phyloP scores from a whole-genome alignment of 30 jellyfish, hydroid and myxozoan species.

The Nemopilema nomurai region DNA sequence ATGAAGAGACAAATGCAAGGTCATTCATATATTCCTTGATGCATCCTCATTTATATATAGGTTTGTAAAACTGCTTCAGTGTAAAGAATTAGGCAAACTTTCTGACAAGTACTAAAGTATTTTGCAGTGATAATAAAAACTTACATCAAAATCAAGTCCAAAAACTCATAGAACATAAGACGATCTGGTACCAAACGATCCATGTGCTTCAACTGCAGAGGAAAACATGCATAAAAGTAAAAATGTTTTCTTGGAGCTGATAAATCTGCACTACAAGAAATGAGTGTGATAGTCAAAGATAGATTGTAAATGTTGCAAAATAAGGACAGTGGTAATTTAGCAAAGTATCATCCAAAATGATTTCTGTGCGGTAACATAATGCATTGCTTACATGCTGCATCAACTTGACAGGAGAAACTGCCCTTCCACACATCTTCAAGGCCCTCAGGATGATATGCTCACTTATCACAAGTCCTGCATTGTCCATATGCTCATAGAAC shows the following conservation, averaged over 20 bases:
- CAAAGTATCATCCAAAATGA: no score
- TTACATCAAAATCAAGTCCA: slow-evolving; percentile 55
- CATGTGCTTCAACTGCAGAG: slow-evolving; percentile 64
- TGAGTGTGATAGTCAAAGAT: no score
- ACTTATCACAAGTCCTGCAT: slow-evolving; percentile 81
- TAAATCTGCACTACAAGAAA: no score
- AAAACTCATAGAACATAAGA: slow-evolving; percentile 88
- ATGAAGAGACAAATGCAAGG: background rate
- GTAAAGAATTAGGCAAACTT: no score
- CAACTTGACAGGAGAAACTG: slow-evolving; percentile 68
- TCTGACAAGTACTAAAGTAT: no score
- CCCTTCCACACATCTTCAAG: slow-evolving; percentile 83
- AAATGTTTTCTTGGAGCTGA: no score
- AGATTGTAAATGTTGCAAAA: no score
- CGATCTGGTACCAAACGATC: slow-evolving; percentile 84
- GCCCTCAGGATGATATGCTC: slow-evolving; percentile 56
- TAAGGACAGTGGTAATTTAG: no score
- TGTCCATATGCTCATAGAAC: slow-evolving; percentile 77
- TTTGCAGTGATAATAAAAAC: background rate
- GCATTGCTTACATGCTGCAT: slow-evolving; percentile 67
- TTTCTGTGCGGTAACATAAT: background rate
- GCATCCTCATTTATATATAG: no score
- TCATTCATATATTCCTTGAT: background rate
- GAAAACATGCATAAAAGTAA: background rate
- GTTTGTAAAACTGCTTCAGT: no score